phyloP scores from a whole-genome alignment of 2,113 vertebrate species.

The Perccottus glenii region DNA sequence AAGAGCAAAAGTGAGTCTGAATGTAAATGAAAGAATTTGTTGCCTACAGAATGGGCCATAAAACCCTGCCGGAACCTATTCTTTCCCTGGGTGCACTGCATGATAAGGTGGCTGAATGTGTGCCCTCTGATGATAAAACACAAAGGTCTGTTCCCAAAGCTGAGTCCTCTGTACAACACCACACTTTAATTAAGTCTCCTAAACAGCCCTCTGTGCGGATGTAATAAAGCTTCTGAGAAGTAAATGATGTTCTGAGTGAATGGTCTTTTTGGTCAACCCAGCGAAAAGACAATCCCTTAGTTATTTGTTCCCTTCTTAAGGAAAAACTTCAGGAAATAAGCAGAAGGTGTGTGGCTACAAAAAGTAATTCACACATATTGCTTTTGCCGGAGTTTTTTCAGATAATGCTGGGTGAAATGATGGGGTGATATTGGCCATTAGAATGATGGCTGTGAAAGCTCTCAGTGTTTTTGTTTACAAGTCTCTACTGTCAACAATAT shows the following conservation, averaged over 20 bases:
- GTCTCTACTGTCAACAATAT: constrained; percentile 36
- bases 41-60: constrained; percentile 26
- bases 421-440: constrained; percentile 19
- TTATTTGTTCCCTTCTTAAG: constrained; percentile 27
- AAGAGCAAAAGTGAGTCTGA: neutral
- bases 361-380: constrained; percentile 33
- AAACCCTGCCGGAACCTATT: constrained; percentile 29
- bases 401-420: constrained; percentile 16
- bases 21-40: constrained; percentile 11
- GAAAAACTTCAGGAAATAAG: constrained; percentile 41
- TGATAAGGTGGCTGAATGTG: constrained; percentile 23
- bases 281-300: constrained; percentile 2
- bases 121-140: constrained; percentile 56
- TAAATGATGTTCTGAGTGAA: constrained; percentile 50
- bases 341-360: constrained; percentile 22
- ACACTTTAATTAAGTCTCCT: constrained; percentile 71
- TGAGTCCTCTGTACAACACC: constrained; percentile 34
- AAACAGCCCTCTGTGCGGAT: constrained; percentile 52
- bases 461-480: constrained; percentile 42
- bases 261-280: constrained; percentile 18
- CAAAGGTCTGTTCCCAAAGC: constrained; percentile 51
- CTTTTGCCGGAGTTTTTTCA: constrained; percentile 18
- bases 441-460: constrained; percentile 19
- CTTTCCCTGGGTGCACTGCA: constrained; percentile 8
- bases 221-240: constrained; percentile 59